These are phyloP conservation scores for Rhinogobio ventralis DNA, from an alignment of 2,797 vertebrate genomes.

Conservation along the genomic window DNA sequence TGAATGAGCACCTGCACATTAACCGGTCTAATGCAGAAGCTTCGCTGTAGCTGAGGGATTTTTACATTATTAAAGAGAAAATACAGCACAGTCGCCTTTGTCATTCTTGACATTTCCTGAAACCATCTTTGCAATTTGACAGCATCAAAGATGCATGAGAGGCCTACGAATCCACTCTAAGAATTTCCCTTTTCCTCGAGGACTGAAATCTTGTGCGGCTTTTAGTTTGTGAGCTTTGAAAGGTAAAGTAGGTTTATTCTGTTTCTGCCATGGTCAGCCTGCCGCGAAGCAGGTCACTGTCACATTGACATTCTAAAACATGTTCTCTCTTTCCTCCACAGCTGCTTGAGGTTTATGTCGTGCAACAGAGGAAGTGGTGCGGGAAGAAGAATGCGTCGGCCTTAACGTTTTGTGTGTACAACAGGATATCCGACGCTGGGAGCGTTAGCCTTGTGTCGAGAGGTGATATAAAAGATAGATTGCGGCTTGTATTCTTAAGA, in stretches of 20 bases:
- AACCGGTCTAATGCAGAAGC: conserved; percentile 44
- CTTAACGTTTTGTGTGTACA: conserved; percentile 70
- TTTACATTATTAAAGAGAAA: conserved; percentile 48
- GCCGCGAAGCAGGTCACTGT: conserved; percentile 34
- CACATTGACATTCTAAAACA: conserved; percentile 43
- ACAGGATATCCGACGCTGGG: conserved; percentile 80
- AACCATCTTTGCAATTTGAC: conserved; percentile 61
- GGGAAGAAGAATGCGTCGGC: conserved; percentile 63
- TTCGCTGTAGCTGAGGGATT: conserved; percentile 25
- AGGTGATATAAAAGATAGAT: conserved; percentile 52
- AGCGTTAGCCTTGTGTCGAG: conserved; percentile 62
- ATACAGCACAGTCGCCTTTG: conserved; percentile 43
- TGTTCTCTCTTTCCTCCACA: conserved; percentile 65
- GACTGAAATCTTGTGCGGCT: not conserved
- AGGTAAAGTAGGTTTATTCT: conserved; percentile 15
- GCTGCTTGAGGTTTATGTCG: conserved; percentile 73
- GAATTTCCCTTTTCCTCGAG: conserved; percentile 35
- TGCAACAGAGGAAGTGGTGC: conserved; percentile 78
- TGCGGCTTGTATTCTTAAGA: conserved; percentile 30
- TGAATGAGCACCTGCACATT: conserved; percentile 45
- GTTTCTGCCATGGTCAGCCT: conserved; percentile 27
- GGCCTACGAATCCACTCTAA: conserved; percentile 28
- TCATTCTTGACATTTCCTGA: conserved; percentile 63
- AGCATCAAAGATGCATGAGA: conserved; percentile 54
- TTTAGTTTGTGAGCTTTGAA: conserved; percentile 3